Evolutionary conservation across 2,797 vertebrate genomes (phyloP), one percentile per base, ranked within the genome.

Genomic region (Melanitta fusca): DNA sequence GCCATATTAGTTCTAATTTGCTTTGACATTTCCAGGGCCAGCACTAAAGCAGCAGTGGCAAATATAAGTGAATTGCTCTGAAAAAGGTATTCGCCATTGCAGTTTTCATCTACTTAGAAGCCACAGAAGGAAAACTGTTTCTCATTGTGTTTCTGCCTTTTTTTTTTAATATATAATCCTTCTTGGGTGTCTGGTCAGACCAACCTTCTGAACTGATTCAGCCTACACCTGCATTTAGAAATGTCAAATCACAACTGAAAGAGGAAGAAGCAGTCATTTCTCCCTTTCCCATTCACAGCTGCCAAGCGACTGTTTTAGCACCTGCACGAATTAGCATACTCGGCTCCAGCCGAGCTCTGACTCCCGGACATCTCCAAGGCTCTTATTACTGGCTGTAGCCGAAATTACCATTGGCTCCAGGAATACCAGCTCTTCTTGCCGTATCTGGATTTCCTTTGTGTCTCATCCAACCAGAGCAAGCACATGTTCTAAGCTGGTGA

Each of bases 281-380:
- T 80, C 49, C 69, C 38, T 69, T 88, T 91, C 71, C 69, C 28
- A 80, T 97, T 95, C 71, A 82, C n/a, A 82, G 60, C 80, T 94
- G 95, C 93, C 94, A 96, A 95, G 74, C 27, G 62, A 57, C 80
- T 93, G 92, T 93, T 95, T 92, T 93, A 96, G 87, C 93, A 96
- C 93, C 95, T 96, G 91, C 87, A 89, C 58, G 78, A 87, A 96
- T 94, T 85, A 94, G 43, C 88, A 85, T 11, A 8, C 28, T 79
- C 66, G 80, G 79, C 71, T 94, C 65, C 88, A 90, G 85, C 80
- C 2, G 8, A 80, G 38, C n/a, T 34, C 72, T 69, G 89, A 94
- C 61, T 95, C 88, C 49, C 8, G 32, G 89, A 84, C 94, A 58
- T 80, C 81, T 82, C 89, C 80, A 73, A 64, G 58, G 84, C 65